A percentile compares a stretch with the other conserved stretches of the same genome.
Conservation (phyloP, 2,797 vertebrate genomes). For the Xiphophorus birchmanni region DNA sequence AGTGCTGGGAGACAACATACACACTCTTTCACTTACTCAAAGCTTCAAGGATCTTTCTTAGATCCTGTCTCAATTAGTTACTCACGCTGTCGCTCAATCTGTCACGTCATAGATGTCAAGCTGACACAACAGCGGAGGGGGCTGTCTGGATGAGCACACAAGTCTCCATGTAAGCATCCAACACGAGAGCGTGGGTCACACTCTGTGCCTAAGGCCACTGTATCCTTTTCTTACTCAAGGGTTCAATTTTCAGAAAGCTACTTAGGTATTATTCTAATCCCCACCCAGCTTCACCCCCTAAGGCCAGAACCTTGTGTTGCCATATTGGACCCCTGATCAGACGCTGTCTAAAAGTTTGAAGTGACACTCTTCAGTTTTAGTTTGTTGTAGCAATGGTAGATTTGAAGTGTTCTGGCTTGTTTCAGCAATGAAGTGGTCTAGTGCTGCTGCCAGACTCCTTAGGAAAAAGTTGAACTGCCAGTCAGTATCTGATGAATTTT, state of each 20-base stretch:
- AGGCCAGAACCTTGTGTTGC: conserved; percentile 70
- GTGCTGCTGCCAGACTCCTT: conserved; percentile 31
- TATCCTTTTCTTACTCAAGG: conserved; percentile 73
- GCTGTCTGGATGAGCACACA: conserved; percentile 58
- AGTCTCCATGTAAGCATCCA: conserved; percentile 49
- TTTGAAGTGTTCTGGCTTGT: conserved; percentile 27
- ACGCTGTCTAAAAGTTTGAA: conserved; percentile 54
- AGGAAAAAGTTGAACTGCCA: conserved; percentile 26
- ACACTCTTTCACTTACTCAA: conserved; percentile 70
- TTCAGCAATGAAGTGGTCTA: conserved; percentile 10
- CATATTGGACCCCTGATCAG: conserved; percentile 71
- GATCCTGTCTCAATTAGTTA: conserved; percentile 79
- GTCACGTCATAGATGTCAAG: conserved; percentile 71
- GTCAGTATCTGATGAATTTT: conserved; percentile 43
- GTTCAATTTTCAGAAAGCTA: conserved; percentile 78
- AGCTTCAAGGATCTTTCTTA: conserved; percentile 68
- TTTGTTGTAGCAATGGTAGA: conserved; percentile 31
- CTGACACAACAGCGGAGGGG: conserved; percentile 65
- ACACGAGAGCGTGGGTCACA: conserved; percentile 75
- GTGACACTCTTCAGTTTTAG: conserved; percentile 32
- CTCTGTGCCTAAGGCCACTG: conserved; percentile 64
- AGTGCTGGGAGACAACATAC: conserved; percentile 51
- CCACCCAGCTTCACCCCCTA: conserved; percentile 49
- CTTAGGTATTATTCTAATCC: conserved; percentile 81
- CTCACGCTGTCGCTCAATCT: conserved; percentile 79